Base-by-base conservation (phyloP, 2,797 vertebrate species). In the Odontamblyopus rebecca region DNA sequence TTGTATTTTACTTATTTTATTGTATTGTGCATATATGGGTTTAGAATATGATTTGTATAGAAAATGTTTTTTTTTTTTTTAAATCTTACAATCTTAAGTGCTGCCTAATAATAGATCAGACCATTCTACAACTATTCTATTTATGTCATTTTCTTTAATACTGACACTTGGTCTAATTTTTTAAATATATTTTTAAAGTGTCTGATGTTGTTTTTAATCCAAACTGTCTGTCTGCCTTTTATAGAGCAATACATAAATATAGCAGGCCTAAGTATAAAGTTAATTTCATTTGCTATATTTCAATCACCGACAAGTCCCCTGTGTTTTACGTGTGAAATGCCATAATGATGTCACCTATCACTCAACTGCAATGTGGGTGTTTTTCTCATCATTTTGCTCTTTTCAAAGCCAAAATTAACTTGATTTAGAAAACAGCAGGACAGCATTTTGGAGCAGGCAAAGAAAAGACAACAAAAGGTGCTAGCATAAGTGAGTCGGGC, bases 311-410 rank as follows among this genome's bases (percentile, higher is more conserved):
- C n/a, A 2, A 3, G 23, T 57, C 41, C 8, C 41, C 0, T 50
- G 26, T 53, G 64, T 48, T 29, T 19, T 51, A 53, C 27, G 11
- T 65, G 12, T 50, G 23, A 7, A 50, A 26, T 18, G 63, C 41
- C 63, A 50, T 23, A 32, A 51, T 30, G 8, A 16, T 50, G 63
- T 65, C 48, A 18, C 48, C 12, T 51, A 18, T 67, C 65, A 67
- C 15, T 67, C 23, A 30, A 6, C 6, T 19, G 5, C 27, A 53
- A n/a, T 30, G 32, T n/a, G 27, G 6, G 15, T 54, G 65, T n/a
- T 53, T 67, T 67, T 67, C 65, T 67, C 65, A 67, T 67, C 50
- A 67, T n/a, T 54, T 18, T 50, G 30, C 48, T 51, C 26, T 35
- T 53, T 32, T 30, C 9, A 26, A 23, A 18, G 48, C 48, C 65